Base-by-base conservation (phyloP, 2,797 vertebrate genomes). In the Pipistrellus nathusii region DNA sequence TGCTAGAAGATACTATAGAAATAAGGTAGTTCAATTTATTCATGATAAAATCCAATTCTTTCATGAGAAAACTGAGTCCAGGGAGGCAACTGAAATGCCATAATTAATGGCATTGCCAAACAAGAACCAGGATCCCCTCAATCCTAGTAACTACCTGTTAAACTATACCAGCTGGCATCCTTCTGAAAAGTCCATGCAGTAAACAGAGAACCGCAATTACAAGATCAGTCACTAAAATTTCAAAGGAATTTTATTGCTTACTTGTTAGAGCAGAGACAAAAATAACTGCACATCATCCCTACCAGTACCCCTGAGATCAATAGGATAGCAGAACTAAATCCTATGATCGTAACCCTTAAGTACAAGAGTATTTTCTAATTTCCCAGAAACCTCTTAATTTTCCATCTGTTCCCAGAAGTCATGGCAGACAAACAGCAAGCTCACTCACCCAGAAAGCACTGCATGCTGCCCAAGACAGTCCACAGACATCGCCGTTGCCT, bases 401-500 rank as follows among this genome's bases (percentile, higher is more conserved):
- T 55, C 8, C 44, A 21, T 46, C 53, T 71, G 12, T 87, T 94
- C 69, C 91, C 53, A 85, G 77, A 92, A 92, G 76, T 32, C 9
- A 5, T 3, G 10, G 77, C 80, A 92, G 55, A 57, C 11, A 25
- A 89, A 83, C 13, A 68, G 38, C 66, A 82, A 84, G 76, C 62
- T 97, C 85, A 97, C 98, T 98, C 97, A 99, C 99, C 99, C 99
- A 0, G 99, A 99, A 75, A 99, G 99, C 0, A 99, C 99, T 0
- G 99, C 99, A 0, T 99, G 98, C 89, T 99, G 99, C 48, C 99
- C 99, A 81, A 99, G 98, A 96, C 99, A 99, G 98, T 99, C 99
- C 98, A 99, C 99, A 0, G 99, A 99, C 99, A 99, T 99, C 1
- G 99, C 99, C 2, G 99, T 99, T 2, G 99, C 99, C 99, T 99